phyloP scores from a whole-genome alignment of 1,140 invertebrate species.

The Ostrea edulis region DNA sequence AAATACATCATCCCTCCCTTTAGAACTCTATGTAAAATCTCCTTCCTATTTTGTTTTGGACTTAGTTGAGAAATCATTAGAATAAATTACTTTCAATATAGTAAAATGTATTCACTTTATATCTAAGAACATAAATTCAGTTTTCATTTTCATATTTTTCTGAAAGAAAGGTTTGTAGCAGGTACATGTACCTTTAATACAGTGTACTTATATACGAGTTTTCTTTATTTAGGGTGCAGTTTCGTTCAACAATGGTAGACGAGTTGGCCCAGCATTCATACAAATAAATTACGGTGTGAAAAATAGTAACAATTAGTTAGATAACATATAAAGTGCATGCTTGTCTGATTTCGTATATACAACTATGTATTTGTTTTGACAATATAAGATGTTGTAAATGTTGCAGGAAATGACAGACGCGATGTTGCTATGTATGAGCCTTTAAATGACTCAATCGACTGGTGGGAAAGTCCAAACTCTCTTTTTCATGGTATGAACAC shows the following conservation, averaged over 20 bases:
- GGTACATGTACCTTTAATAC: too few species aligned
- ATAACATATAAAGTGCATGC: not conserved
- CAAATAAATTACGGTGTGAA: conserved; percentile 9
- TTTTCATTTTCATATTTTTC: not conserved
- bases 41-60: too few species aligned
- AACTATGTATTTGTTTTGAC: too few species aligned
- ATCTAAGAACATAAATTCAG: not conserved
- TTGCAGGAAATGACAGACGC: not conserved
- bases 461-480: not conserved
- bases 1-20: too few species aligned
- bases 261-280: conserved; percentile 28
- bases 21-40: too few species aligned
- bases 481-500: not conserved
- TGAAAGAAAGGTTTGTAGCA: too few species aligned
- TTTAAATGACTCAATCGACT: conserved; percentile 18
- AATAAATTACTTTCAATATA: too few species aligned
- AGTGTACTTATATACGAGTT: not conserved
- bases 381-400: not conserved
- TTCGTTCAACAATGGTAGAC: conserved; percentile 19
- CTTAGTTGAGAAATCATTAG: too few species aligned
- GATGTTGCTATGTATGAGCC: not conserved
- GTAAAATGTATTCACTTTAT: not conserved
- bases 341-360: too few species aligned
- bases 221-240: not conserved
- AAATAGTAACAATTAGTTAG: not conserved